These are phyloP conservation scores for Isurus oxyrinchus DNA, from an alignment of 2,113 vertebrate species.

Conservation along the genomic window DNA sequence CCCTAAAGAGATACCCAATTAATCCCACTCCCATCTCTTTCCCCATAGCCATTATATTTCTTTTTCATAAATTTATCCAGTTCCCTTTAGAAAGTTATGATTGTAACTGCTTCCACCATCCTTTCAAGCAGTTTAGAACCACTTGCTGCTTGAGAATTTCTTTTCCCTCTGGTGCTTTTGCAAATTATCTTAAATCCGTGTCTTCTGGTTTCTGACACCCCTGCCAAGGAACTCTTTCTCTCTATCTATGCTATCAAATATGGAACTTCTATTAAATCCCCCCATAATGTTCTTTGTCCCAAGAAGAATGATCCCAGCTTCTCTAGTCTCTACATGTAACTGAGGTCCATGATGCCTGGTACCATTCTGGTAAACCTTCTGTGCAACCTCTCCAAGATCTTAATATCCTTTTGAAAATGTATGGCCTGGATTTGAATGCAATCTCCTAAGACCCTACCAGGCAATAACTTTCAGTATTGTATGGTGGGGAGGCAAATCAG, in stretches of 20 bases:
- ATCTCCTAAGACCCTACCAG: too few relatives aligned
- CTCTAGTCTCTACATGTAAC: background rate
- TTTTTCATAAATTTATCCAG: background rate
- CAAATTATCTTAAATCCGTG: background rate
- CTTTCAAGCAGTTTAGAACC: background rate
- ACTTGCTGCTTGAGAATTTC: background rate
- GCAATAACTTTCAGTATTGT: background rate
- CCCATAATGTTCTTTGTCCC: background rate
- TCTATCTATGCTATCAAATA: background rate
- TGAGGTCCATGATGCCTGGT: background rate
- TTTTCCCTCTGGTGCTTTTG: background rate
- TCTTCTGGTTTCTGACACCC: background rate
- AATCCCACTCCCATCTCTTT: background rate
- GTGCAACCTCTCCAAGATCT: background rate
- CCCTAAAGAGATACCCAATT: background rate
- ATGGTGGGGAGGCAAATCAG: background rate
- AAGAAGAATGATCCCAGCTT: background rate
- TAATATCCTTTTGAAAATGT: background rate
- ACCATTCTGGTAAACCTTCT: background rate
- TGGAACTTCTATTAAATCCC: background rate
- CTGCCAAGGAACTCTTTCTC: background rate
- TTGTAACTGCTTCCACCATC: background rate
- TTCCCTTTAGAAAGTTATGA: background rate
- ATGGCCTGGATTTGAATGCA: background rate
- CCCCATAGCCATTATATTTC: background rate